These are phyloP conservation scores for Scaptomyza pallida DNA, from an alignment of 1,140 invertebrate species.

Conservation along the genomic window DNA sequence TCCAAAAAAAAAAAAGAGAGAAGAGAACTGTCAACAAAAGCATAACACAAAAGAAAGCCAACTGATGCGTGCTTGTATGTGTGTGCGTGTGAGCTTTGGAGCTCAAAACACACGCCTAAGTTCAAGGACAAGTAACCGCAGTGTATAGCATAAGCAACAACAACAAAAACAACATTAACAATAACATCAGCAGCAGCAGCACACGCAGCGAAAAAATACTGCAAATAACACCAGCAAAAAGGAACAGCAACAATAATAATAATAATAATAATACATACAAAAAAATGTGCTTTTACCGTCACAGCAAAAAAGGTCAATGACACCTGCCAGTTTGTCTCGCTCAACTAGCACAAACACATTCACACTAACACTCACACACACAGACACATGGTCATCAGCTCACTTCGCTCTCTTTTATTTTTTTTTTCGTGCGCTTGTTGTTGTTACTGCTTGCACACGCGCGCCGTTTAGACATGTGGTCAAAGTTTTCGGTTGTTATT, in stretches of 20 bases:
- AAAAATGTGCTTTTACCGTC: constrained; percentile 66
- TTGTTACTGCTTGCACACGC: constrained; percentile 45
- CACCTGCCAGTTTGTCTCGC: constrained; percentile 76
- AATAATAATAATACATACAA: no score
- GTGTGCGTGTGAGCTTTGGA: constrained; percentile 37
- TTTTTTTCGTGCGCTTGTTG: constrained; percentile 21
- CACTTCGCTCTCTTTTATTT: constrained; percentile 55
- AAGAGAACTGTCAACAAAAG: constrained; percentile 31
- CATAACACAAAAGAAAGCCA: constrained; percentile 35
- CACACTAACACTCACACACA: constrained; percentile 5
- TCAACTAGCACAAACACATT: constrained; percentile 41
- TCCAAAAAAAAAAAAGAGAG: constrained; percentile 12
- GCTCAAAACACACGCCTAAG: constrained; percentile 70
- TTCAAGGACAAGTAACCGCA: constrained; percentile 71
- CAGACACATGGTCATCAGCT: constrained; percentile 60
- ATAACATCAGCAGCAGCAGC: constrained; percentile 28
- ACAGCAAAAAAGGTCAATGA: constrained; percentile 77
- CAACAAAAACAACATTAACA: constrained; percentile 34
- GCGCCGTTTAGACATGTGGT: constrained; percentile 66
- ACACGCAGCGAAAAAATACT: constrained; percentile 60
- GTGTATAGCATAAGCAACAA: constrained; percentile 53
- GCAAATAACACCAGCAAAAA: constrained; percentile 40
- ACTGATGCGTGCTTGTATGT: constrained; percentile 28
- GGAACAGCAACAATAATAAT: constrained; percentile 16
- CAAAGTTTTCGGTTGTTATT: constrained; percentile 44